phyloP scores from a whole-genome alignment of 2,888 invertebrate species.

The Aplocera efformata region DNA sequence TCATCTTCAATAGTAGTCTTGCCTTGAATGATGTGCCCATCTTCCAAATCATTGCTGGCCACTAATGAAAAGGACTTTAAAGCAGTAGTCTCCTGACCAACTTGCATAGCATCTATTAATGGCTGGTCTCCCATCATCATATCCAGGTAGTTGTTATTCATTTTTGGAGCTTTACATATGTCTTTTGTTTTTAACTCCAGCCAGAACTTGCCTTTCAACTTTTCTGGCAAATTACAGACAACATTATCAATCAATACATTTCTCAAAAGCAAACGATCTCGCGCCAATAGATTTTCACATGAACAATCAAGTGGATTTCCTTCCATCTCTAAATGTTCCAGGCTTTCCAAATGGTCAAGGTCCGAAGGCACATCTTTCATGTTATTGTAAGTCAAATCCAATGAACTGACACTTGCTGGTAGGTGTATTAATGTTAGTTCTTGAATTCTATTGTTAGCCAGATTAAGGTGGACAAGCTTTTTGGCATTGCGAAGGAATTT shows the following conservation, averaged over 20 bases:
- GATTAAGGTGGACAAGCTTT: slow-evolving; percentile 79
- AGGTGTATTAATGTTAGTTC: slow-evolving; percentile 75
- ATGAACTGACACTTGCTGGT: slow-evolving; percentile 79
- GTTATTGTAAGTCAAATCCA: slow-evolving; percentile 83
- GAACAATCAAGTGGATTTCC: slow-evolving; percentile 86
- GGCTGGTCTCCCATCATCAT: slow-evolving; percentile 84
- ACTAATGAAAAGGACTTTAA: slow-evolving; percentile 63
- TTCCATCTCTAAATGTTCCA: slow-evolving; percentile 83
- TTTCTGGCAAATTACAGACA: slow-evolving; percentile 77
- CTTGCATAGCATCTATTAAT: slow-evolving; percentile 51
- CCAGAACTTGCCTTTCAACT: slow-evolving; percentile 77
- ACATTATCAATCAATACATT: slow-evolving; percentile 78
- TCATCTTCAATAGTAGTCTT: slow-evolving; percentile 54
- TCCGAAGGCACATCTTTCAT: slow-evolving; percentile 81
- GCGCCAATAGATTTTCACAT: slow-evolving; percentile 83
- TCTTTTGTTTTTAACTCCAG: slow-evolving; percentile 79
- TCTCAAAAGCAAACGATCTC: slow-evolving; percentile 80
- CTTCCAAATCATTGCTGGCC: slow-evolving; percentile 60
- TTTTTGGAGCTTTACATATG: slow-evolving; percentile 69
- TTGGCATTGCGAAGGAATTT: slow-evolving; percentile 80
- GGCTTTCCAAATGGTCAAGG: slow-evolving; percentile 71
- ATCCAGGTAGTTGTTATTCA: slow-evolving; percentile 64
- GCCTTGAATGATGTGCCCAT: slow-evolving; percentile 61
- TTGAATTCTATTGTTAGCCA: slow-evolving; percentile 82
- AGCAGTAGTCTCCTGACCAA: slow-evolving; percentile 60